These are phyloP conservation scores for Epizoanthus illoricatus DNA, from an alignment of 92 coral and sea anemone species.

Conservation along the genomic window DNA sequence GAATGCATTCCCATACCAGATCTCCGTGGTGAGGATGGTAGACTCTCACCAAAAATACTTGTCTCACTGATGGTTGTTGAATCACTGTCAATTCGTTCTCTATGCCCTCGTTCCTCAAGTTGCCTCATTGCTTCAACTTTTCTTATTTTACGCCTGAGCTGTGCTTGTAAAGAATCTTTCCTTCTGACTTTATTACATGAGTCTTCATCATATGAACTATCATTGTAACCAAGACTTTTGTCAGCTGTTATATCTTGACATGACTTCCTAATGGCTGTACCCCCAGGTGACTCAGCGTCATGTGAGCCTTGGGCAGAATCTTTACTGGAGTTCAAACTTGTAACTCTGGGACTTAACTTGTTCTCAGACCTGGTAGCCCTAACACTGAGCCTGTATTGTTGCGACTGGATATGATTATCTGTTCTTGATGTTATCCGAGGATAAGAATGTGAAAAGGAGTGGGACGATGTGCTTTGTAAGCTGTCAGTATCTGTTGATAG, in stretches of 20 bases:
- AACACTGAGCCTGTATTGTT: constrained; percentile 49
- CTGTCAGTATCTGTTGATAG: constrained; percentile 71
- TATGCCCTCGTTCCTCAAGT: constrained; percentile 15
- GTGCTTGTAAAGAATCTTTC: constrained; percentile 83
- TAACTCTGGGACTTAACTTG: constrained; percentile 34
- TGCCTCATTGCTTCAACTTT: constrained; percentile 54
- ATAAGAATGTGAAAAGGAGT: constrained; percentile 73
- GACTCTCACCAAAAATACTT: constrained; percentile 65
- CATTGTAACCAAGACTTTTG: constrained; percentile 64
- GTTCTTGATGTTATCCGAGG: constrained; percentile 35
- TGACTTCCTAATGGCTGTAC: neutral
- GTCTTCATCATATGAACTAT: constrained; percentile 68
- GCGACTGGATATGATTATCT: constrained; percentile 26
- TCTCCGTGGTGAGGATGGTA: constrained; percentile 43
- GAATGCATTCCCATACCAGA: constrained; percentile 36
- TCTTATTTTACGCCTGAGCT: constrained; percentile 64
- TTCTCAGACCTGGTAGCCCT: constrained; percentile 30
- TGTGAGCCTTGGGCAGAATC: constrained; percentile 6
- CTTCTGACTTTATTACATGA: constrained; percentile 57
- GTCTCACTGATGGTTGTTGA: constrained; percentile 84
- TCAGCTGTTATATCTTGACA: constrained; percentile 14
- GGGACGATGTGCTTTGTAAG: constrained; percentile 74
- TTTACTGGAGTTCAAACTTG: neutral
- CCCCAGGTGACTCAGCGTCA: constrained; percentile 4
- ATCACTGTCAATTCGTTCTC: constrained; percentile 75